These are phyloP conservation scores for Perca flavescens DNA, from an alignment of 2,113 vertebrate genomes.

Conservation along the genomic window DNA sequence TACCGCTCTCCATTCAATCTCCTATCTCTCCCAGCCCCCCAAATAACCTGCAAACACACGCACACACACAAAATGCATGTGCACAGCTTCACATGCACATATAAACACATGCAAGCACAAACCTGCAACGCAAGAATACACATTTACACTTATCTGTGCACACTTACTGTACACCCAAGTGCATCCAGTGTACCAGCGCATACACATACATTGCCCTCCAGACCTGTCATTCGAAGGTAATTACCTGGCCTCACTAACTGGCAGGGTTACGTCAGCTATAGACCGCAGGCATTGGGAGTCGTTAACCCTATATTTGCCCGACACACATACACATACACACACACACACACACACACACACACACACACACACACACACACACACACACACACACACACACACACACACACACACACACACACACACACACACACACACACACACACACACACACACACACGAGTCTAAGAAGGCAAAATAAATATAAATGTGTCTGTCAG, in stretches of 20 bases:
- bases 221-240: conserved; percentile 79
- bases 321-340: conserved; percentile 21
- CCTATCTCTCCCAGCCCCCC: conserved; percentile 37
- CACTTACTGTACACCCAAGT: background rate
- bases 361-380: conserved; percentile 22
- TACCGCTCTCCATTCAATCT: conserved; percentile 55
- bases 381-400: conserved; percentile 2
- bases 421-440: conserved; percentile 14
- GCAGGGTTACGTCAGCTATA: conserved; percentile 71
- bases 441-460: conserved; percentile 8
- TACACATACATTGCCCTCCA: conserved; percentile 59
- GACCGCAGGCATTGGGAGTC: conserved; percentile 68
- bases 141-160: conserved; percentile 15
- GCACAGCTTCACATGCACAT: background rate
- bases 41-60: conserved; percentile 37
- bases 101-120: conserved; percentile 25
- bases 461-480: conserved; percentile 33
- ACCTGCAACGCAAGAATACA: conserved; percentile 12
- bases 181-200: background rate
- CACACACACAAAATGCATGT: conserved; percentile 1
- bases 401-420: conserved; percentile 15
- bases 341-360: conserved; percentile 1
- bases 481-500: conserved; percentile 55
- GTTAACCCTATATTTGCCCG: conserved; percentile 72
- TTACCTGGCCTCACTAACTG: conserved; percentile 79